These are phyloP conservation scores for Perizoma affinitatum DNA, from an alignment of 2,888 invertebrate species.

Conservation along the genomic window DNA sequence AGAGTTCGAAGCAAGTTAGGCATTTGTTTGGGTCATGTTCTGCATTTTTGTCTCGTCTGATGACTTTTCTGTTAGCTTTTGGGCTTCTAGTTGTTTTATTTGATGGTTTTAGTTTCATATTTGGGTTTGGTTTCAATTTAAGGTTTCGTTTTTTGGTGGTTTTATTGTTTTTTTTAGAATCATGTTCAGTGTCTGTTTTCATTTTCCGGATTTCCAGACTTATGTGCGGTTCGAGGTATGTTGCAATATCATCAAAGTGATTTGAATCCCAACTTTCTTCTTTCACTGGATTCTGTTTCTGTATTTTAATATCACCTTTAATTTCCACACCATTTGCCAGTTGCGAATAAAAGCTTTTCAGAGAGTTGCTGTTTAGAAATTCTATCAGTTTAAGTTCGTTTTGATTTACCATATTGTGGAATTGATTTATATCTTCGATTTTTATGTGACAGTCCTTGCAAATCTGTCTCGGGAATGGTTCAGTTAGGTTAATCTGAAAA, in stretches of 20 bases:
- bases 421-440: constrained; percentile 50
- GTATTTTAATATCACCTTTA: constrained; percentile 10
- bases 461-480: constrained; percentile 51
- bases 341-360: constrained; percentile 39
- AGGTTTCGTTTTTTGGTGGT: background rate
- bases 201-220: constrained; percentile 4
- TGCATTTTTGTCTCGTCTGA: constrained; percentile 24
- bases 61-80: constrained; percentile 17
- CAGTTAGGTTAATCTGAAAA: constrained; percentile 52
- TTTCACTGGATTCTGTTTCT: constrained; percentile 1
- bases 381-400: constrained; percentile 52
- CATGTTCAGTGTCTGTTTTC: constrained; percentile 6
- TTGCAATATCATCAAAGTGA: constrained; percentile 2
- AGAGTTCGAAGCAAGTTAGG: constrained; percentile 52
- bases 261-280: constrained; percentile 9
- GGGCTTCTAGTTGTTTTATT: constrained; percentile 11
- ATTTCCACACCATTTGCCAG: constrained; percentile 25
- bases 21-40: constrained; percentile 44
- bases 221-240: constrained; percentile 6
- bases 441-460: constrained; percentile 52
- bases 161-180: constrained; percentile 3
- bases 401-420: constrained; percentile 44
- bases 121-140: constrained; percentile 3
- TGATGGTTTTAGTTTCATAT: background rate
- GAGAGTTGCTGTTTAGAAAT: constrained; percentile 31